phyloP scores from a whole-genome alignment of 1,140 invertebrate genomes.

The Drosophila mauritiana region DNA sequence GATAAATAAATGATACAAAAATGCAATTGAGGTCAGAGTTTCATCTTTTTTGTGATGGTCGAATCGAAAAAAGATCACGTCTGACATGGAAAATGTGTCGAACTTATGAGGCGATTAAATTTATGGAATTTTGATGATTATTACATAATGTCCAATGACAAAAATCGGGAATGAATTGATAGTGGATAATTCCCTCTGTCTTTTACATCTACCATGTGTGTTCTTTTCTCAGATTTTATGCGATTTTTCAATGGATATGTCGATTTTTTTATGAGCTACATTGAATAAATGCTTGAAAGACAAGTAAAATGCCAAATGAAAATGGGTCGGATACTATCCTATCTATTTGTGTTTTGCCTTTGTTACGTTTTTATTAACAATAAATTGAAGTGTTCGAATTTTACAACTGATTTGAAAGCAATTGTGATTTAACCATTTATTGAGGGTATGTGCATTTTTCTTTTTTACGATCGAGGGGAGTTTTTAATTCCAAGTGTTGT shows the following conservation, averaged over 20 bases:
- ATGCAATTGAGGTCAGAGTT: constrained; percentile 15
- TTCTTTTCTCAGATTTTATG: constrained; percentile 13
- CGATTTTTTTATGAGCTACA: constrained; percentile 50
- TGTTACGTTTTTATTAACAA: constrained; percentile 44
- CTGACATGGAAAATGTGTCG: constrained; percentile 15
- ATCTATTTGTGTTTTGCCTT: constrained; percentile 31
- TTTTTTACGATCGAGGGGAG: constrained; percentile 4
- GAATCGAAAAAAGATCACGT: constrained; percentile 34
- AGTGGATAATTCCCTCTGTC: constrained; percentile 6
- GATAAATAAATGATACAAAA: neutral
- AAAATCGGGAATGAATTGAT: constrained; percentile 2
- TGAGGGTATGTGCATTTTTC: neutral
- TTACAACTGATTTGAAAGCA: constrained; percentile 25
- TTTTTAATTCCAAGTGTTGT: neutral
- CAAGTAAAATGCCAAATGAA: constrained; percentile 28
- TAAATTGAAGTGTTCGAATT: constrained; percentile 51
- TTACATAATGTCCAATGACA: constrained; percentile 1
- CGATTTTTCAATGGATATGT: constrained; percentile 20
- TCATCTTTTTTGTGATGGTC: neutral
- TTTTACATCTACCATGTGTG: neutral
- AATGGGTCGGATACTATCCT: constrained; percentile 31
- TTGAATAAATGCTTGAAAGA: constrained; percentile 30
- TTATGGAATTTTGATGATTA: constrained; percentile 57
- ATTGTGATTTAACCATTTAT: constrained; percentile 15
- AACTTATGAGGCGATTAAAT: constrained; percentile 39